Evolutionary conservation across 2,888 invertebrate genomes (phyloP).

Genomic region (Sesia apiformis): DNA sequence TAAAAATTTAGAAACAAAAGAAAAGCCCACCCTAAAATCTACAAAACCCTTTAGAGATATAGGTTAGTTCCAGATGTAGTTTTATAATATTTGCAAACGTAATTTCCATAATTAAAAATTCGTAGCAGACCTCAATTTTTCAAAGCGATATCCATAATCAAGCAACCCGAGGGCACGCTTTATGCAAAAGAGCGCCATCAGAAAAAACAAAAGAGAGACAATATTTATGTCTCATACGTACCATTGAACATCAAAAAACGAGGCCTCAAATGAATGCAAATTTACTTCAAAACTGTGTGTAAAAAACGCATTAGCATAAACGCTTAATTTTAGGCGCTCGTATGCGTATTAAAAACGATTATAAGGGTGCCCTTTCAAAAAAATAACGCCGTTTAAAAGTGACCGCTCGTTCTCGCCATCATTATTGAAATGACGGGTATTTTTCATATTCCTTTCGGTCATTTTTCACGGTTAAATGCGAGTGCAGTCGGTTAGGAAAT

Average conservation of each 20-base stretch:
- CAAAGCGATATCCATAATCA: constrained; percentile 30
- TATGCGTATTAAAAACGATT: constrained; percentile 40
- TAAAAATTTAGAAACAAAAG: too few species aligned
- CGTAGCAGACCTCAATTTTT: constrained; percentile 23
- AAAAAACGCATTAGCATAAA: constrained; percentile 49
- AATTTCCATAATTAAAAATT: too few species aligned
- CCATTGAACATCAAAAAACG: constrained; percentile 52
- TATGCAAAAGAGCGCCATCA: constrained; percentile 37
- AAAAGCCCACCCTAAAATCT: too few species aligned
- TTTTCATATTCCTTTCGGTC: constrained; percentile 5
- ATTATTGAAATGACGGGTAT: constrained; percentile 8
- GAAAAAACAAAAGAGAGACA: constrained; percentile 40
- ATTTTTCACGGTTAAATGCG: neutral
- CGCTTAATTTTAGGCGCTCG: constrained; percentile 36
- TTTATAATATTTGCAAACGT: too few species aligned
- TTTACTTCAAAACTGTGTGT: constrained; percentile 22
- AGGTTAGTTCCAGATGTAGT: too few species aligned
- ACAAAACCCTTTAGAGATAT: too few species aligned
- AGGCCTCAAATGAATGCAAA: constrained; percentile 58
- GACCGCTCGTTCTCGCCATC: constrained; percentile 11
- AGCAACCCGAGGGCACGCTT: constrained; percentile 23
- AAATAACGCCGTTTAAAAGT: constrained; percentile 13
- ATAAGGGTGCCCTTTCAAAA: constrained; percentile 16
- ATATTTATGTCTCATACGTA: constrained; percentile 57
- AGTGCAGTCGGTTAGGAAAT: too few species aligned